phyloP scores from a whole-genome alignment of 1,140 invertebrate species.

The Drosophila trapezifrons region DNA sequence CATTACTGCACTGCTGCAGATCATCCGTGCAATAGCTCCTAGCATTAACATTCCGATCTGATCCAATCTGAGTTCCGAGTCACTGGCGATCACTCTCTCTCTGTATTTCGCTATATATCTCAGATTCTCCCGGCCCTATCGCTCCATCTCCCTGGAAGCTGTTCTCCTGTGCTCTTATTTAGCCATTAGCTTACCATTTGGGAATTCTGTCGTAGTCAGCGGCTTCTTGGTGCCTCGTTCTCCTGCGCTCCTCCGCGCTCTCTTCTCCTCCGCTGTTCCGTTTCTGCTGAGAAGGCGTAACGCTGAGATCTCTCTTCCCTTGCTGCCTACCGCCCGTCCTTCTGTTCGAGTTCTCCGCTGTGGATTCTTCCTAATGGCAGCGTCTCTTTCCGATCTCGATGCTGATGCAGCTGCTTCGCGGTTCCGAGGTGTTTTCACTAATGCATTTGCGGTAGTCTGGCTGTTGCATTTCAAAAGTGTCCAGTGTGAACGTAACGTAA shows the following conservation, averaged over 20 bases:
- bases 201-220: conserved; percentile 69
- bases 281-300: conserved; percentile 71
- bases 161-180: neutral
- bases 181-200: conserved; percentile 68
- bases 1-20: conserved; percentile 19
- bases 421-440: conserved; percentile 10
- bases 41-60: conserved; percentile 7
- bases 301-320: conserved; percentile 43
- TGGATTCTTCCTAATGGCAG: conserved; percentile 16
- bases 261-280: conserved; percentile 19
- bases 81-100: neutral
- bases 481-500: conserved; percentile 6
- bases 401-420: conserved; percentile 14
- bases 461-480: conserved; percentile 53
- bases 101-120: neutral
- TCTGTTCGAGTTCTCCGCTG: conserved; percentile 16
- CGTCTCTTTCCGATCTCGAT: conserved; percentile 33
- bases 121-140: neutral
- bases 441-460: conserved; percentile 14
- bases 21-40: conserved; percentile 5
- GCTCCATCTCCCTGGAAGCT: conserved; percentile 32
- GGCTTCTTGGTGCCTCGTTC: conserved; percentile 44
- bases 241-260: conserved; percentile 21
- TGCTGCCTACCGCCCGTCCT: conserved; percentile 3
- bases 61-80: conserved; percentile 27